Conservation (phyloP, 2,888 invertebrate species). For the Standfussiana lucernea region DNA sequence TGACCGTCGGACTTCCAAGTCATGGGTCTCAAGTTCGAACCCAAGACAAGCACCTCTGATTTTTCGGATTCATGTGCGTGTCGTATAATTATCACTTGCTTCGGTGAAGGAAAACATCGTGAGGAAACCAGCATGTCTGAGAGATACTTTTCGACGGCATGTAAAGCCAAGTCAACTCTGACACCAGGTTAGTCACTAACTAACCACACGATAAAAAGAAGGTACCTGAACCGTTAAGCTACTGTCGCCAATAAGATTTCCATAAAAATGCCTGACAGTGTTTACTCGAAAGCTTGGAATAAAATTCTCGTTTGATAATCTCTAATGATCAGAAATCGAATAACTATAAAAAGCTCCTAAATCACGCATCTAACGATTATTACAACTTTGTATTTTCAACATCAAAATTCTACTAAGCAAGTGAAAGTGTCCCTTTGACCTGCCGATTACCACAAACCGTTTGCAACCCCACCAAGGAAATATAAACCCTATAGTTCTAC, state of each 20-base stretch:
- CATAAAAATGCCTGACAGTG: neutral
- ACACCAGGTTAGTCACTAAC: too few species aligned
- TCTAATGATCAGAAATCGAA: neutral
- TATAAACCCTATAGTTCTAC: rapidly evolving
- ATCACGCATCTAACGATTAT: constrained; percentile 14
- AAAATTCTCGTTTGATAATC: neutral
- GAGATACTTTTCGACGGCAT: too few species aligned
- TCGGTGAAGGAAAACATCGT: too few species aligned
- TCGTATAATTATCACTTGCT: too few species aligned
- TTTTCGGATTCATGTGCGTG: too few species aligned
- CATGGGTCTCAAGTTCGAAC: too few species aligned
- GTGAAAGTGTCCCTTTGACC: constrained; percentile 68
- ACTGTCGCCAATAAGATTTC: neutral
- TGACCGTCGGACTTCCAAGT: too few species aligned
- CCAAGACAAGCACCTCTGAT: too few species aligned
- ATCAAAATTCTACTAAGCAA: constrained; percentile 34
- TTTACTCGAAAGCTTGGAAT: constrained; percentile 17
- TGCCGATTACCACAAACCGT: neutral
- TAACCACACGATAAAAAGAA: too few species aligned
- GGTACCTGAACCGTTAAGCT: too few species aligned
- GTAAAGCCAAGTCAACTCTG: too few species aligned
- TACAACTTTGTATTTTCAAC: constrained; percentile 23
- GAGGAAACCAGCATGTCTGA: too few species aligned
- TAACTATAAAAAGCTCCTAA: constrained; percentile 7
- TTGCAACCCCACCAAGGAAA: constrained; percentile 20